Evolutionary conservation across 2,888 invertebrate genomes (phyloP).

Genomic region (Cosmia trapezina): DNA sequence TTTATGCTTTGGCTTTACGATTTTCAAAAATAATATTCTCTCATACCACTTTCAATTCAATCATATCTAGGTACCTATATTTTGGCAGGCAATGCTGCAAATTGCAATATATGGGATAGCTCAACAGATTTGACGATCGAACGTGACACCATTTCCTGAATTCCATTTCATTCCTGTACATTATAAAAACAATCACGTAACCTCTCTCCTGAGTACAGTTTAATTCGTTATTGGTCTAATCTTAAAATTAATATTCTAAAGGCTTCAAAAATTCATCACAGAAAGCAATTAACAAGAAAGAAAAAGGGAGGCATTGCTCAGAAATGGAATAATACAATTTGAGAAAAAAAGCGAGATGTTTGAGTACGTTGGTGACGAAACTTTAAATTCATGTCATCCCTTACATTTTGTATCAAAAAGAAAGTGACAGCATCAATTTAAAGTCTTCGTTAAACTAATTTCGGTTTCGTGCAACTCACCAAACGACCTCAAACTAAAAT

Average conservation of each 20-base stretch:
- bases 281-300: background rate
- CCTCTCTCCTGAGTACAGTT: constrained; percentile 26
- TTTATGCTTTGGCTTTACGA: too few relatives aligned
- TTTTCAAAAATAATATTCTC: background rate
- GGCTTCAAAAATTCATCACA: background rate
- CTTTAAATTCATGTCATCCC: too few relatives aligned
- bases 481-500: too few relatives aligned
- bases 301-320: background rate
- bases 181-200: constrained; percentile 58
- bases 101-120: constrained; percentile 37
- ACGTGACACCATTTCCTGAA: constrained; percentile 50
- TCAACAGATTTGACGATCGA: constrained; percentile 56
- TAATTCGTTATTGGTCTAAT: constrained; percentile 30
- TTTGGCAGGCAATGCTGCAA: constrained; percentile 13
- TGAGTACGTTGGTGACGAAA: too few relatives aligned
- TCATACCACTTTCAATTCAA: background rate
- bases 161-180: constrained; percentile 39
- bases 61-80: background rate
- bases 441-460: too few relatives aligned
- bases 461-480: too few relatives aligned
- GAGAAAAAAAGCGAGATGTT: too few relatives aligned
- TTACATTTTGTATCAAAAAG: too few relatives aligned
- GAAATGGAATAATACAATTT: background rate
- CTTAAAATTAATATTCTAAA: constrained; percentile 8
- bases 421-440: too few relatives aligned